phyloP scores from a whole-genome alignment of 2,797 vertebrate genomes.

The Centropyge bicolor region DNA sequence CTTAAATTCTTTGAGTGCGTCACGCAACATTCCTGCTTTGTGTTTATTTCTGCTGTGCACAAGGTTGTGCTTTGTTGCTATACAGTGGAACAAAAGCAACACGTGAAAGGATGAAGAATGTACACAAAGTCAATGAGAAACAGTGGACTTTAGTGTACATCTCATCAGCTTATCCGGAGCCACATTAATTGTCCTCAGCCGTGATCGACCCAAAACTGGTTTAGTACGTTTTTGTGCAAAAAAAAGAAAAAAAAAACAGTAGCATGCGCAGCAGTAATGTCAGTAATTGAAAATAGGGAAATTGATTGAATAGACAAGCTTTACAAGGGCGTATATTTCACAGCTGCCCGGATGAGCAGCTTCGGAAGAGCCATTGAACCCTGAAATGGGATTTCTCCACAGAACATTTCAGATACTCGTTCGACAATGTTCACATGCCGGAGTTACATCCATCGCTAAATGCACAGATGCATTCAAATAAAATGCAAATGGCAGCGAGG shows the following conservation, averaged over 20 bases:
- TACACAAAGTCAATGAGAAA: not conserved
- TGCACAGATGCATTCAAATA: slow-evolving; percentile 59
- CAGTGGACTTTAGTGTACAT: slow-evolving; percentile 1
- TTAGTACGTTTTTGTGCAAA: slow-evolving; percentile 48
- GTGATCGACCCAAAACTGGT: slow-evolving; percentile 50
- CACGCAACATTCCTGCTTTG: not conserved
- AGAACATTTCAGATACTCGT: slow-evolving; percentile 75
- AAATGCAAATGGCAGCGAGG: slow-evolving; percentile 55
- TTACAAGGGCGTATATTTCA: slow-evolving; percentile 78
- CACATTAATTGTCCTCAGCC: slow-evolving; percentile 25
- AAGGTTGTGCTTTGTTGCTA: slow-evolving; percentile 4
- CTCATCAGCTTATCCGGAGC: slow-evolving; percentile 21
- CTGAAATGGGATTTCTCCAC: slow-evolving; percentile 85
- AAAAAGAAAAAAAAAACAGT: slow-evolving; percentile 3
- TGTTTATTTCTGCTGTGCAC: not conserved
- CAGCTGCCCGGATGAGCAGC: slow-evolving; percentile 69
- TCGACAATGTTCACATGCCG: slow-evolving; percentile 62
- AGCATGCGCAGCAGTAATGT: slow-evolving; percentile 60
- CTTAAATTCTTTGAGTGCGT: not conserved
- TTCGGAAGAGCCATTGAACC: slow-evolving; percentile 78
- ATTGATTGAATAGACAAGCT: slow-evolving; percentile 82
- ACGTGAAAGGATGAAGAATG: not conserved
- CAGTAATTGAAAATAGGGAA: slow-evolving; percentile 79
- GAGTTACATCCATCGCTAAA: slow-evolving; percentile 63
- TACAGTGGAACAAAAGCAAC: not conserved